Conservation (phyloP, 2,797 vertebrate genomes). For the Syngnathus rostellatus region DNA sequence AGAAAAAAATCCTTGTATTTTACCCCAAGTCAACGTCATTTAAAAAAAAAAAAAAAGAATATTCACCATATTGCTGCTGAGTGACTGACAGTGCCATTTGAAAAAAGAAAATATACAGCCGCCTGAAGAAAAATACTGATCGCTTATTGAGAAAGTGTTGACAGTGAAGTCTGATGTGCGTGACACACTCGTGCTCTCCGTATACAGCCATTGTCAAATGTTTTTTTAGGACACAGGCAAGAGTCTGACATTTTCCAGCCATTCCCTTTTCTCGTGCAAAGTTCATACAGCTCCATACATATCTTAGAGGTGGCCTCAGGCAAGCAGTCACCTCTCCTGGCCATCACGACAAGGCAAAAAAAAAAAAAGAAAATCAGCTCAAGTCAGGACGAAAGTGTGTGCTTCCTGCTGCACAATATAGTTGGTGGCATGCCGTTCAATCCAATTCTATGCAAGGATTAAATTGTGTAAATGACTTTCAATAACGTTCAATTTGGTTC, state of each 20-base stretch:
- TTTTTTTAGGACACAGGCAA: slow-evolving; percentile 31
- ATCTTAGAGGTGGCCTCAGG: slow-evolving; percentile 43
- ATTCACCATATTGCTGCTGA: slow-evolving; percentile 27
- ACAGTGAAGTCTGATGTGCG: slow-evolving; percentile 49
- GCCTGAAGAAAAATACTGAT: slow-evolving; percentile 35
- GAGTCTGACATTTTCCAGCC: slow-evolving; percentile 66
- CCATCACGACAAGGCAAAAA: slow-evolving; percentile 29
- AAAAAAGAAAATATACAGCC: slow-evolving; percentile 26
- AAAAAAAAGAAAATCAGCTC: slow-evolving; percentile 5
- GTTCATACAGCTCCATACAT: slow-evolving; percentile 56
- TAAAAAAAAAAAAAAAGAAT: slow-evolving; percentile 21
- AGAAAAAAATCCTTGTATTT: slow-evolving; percentile 12
- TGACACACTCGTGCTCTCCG: slow-evolving; percentile 48
- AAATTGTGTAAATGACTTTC: background rate
- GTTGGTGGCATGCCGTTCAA: background rate
- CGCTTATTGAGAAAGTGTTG: slow-evolving; percentile 48
- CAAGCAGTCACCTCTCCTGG: slow-evolving; percentile 47
- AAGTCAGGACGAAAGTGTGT: background rate
- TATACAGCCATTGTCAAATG: slow-evolving; percentile 37
- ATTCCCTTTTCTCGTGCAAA: slow-evolving; percentile 59
- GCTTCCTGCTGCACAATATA: background rate
- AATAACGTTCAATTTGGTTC: no score
- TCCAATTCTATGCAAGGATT: background rate
- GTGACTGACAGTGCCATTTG: slow-evolving; percentile 69
- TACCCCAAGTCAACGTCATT: background rate